Evolutionary conservation across 2,113 vertebrate genomes (phyloP).

Genomic region (Halcyon senegalensis): DNA sequence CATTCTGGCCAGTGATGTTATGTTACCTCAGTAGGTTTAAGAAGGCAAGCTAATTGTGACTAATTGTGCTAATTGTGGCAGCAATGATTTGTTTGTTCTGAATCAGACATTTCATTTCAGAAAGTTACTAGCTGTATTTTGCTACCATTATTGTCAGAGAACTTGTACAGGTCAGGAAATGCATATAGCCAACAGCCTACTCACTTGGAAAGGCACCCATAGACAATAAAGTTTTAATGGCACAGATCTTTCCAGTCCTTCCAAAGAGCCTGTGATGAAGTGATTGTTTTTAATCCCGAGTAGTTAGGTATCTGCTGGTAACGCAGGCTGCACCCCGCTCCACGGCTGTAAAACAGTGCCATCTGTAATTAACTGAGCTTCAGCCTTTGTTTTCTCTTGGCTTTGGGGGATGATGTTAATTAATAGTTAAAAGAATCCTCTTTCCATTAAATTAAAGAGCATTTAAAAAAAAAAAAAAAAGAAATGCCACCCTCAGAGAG

Average conservation of each 20-base stretch:
- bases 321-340: not conserved
- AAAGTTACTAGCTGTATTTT: constrained; percentile 9
- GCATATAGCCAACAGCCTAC: not conserved
- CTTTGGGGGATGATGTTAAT: not conserved
- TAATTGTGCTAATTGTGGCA: not conserved
- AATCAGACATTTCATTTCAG: not conserved
- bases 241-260: constrained; percentile 19
- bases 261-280: not conserved
- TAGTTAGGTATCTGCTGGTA: not conserved
- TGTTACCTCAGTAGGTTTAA: not conserved
- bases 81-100: not conserved
- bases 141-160: not conserved
- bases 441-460: not conserved
- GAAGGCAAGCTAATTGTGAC: not conserved
- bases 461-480: not conserved
- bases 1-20: not conserved
- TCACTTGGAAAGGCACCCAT: constrained; percentile 29
- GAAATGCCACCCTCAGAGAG: not conserved
- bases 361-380: not conserved
- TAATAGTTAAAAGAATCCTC: not conserved
- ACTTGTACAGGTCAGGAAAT: constrained; percentile 21
- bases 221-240: constrained; percentile 35
- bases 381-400: not conserved
- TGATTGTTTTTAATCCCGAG: not conserved
- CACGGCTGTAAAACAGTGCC: not conserved